These are phyloP conservation scores for Ameiurus melas DNA, from an alignment of 2,113 vertebrate genomes.

Conservation along the genomic window DNA sequence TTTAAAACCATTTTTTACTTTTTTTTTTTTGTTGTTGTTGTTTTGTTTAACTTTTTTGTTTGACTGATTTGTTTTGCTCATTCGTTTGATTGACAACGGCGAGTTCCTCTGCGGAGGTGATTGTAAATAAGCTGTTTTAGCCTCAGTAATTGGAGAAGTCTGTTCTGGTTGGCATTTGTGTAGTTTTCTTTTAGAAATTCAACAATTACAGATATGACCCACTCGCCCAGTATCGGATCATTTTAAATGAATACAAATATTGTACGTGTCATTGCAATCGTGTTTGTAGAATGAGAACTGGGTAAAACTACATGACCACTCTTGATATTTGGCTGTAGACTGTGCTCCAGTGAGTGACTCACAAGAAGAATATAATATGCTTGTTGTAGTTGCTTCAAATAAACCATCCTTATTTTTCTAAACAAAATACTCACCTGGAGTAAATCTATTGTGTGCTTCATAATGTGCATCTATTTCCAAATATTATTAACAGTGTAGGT, in stretches of 20 bases:
- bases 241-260: constrained; percentile 65
- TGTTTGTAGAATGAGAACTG: constrained; percentile 68
- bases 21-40: constrained; percentile 54
- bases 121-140: constrained; percentile 81
- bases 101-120: constrained; percentile 69
- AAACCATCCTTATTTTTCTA: constrained; percentile 80
- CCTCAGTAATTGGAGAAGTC: constrained; percentile 70
- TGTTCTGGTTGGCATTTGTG: constrained; percentile 73
- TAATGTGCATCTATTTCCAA: background rate
- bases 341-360: constrained; percentile 70
- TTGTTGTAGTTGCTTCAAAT: constrained; percentile 75
- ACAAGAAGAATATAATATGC: constrained; percentile 67
- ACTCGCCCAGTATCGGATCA: constrained; percentile 72
- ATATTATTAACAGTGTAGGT: background rate
- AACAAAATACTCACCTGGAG: constrained; percentile 55
- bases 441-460: constrained; percentile 35
- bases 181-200: constrained; percentile 72
- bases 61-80: constrained; percentile 47
- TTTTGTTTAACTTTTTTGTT: constrained; percentile 39
- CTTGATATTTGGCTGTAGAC: constrained; percentile 75
- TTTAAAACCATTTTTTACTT: constrained; percentile 17
- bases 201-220: constrained; percentile 68
- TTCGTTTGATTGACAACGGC: constrained; percentile 64
- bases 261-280: constrained; percentile 67
- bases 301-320: constrained; percentile 59